phyloP scores from a whole-genome alignment of 2,113 vertebrate species.

The Spheniscus mendiculus region DNA sequence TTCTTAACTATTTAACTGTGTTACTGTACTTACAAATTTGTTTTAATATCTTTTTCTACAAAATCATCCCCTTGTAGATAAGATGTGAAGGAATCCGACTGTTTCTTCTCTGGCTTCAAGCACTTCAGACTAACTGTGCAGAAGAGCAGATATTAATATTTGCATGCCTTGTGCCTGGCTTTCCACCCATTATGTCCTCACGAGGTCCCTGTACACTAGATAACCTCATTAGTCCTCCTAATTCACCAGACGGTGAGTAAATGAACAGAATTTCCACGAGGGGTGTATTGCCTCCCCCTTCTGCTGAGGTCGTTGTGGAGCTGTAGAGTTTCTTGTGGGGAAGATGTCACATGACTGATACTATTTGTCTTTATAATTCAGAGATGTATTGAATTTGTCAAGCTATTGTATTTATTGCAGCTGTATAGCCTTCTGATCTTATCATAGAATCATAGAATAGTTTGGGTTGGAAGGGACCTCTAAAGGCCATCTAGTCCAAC shows the following conservation, averaged over 20 bases:
- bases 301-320: no score
- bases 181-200: constrained; percentile 87
- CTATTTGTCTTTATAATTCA: no score
- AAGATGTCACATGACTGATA: no score
- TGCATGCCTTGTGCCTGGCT: constrained; percentile 95
- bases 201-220: constrained; percentile 93
- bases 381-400: accelerated
- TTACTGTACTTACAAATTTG: neutral
- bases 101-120: constrained; percentile 97
- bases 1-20: neutral
- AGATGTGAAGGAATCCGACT: constrained; percentile 96
- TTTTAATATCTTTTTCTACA: neutral
- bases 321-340: neutral
- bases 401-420: neutral
- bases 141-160: constrained; percentile 96
- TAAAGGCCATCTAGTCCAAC: no score
- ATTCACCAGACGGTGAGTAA: constrained; percentile 84
- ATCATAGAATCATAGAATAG: no score
- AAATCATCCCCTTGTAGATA: constrained; percentile 76
- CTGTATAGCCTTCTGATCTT: neutral
- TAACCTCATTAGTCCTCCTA: constrained; percentile 88
- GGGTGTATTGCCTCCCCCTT: neutral
- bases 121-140: constrained; percentile 91
- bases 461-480: no score
- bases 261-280: neutral